These are phyloP conservation scores for Thecocarcelia acutangulata DNA, from an alignment of 2,888 invertebrate genomes.

Conservation along the genomic window DNA sequence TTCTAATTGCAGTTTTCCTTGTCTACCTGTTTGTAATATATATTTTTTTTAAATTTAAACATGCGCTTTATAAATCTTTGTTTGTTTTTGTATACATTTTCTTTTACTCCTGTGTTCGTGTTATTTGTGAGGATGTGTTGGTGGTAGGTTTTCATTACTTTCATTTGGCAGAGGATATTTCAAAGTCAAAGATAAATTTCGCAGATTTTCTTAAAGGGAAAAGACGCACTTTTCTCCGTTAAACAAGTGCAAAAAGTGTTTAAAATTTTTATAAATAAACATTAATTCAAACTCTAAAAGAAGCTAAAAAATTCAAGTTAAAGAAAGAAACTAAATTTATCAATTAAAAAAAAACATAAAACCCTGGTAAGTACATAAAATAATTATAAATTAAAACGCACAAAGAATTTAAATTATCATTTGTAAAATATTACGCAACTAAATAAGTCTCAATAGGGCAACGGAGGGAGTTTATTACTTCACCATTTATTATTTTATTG, in stretches of 20 bases:
- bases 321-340: background rate
- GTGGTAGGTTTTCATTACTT: slow-evolving; percentile 52
- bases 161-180: slow-evolving; percentile 71
- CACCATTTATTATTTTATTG: background rate
- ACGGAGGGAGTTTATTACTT: background rate
- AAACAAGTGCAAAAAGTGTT: slow-evolving; percentile 44
- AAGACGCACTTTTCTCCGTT: slow-evolving; percentile 51
- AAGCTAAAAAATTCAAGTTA: background rate
- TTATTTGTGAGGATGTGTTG: slow-evolving; percentile 16
- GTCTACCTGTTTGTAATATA: background rate
- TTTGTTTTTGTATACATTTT: slow-evolving; percentile 64
- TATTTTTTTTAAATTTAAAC: slow-evolving; percentile 6
- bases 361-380: slow-evolving; percentile 34
- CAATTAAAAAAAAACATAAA: slow-evolving; percentile 6
- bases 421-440: slow-evolving; percentile 52
- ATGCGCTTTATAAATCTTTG: slow-evolving; percentile 52
- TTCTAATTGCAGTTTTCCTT: slow-evolving; percentile 1
- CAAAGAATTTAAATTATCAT: background rate
- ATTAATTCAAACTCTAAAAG: background rate
- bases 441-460: background rate
- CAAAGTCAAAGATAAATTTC: slow-evolving; percentile 71
- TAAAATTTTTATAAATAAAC: slow-evolving; percentile 22
- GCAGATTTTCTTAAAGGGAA: slow-evolving; percentile 44
- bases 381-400: background rate
- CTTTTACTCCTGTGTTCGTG: slow-evolving; percentile 37